Base-by-base conservation (phyloP, 2,113 vertebrate genomes). In the Zonotrichia leucophrys region DNA sequence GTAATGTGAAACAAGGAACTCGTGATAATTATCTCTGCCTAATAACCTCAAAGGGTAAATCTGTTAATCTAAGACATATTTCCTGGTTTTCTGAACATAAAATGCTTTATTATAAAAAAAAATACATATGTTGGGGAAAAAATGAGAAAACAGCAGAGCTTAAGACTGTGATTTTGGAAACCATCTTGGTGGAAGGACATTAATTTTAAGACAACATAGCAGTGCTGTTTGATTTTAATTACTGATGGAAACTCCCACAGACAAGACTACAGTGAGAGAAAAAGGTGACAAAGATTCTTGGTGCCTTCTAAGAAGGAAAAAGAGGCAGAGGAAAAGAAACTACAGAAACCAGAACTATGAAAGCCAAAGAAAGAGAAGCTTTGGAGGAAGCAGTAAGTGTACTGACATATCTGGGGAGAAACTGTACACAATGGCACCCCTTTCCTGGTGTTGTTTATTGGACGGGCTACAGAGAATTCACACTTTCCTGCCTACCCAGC, bases 381-480 rank as follows among this genome's bases (percentile, higher is more conserved):
- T 44, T 58, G 37, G 49, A 55, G 39, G 49, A 58, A 35, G 16
- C 16, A 67, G 13, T 8, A 42, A n/a, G 9, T 13, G 6, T 39
- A 37, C 25, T 75, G 49, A 19, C 1, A 0, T 22, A 28, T 3
- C 27, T 59, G 21, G 41, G 33, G 31, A 83, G 11, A 44, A 76
- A 11, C 1, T 10, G 3, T 5, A 5, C 9, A 4, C 2, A 3
- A 23, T 2, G 4, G 13, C 4, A 2, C 4, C 2, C 5, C 21
- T 78, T 15, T 11, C 10, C 16, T 41, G 28, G 15, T 2, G 0
- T 7, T 77, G 3, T 0, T 31, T 31, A 8, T 28, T 14, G 12
- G 35, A 28, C 25, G 25, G 25, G 13, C 44, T 60, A 17, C 7
- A 37, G 28, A 1, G 2, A 60, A 25, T 50, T 82, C 42, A 9